phyloP scores from a whole-genome alignment of 1,140 invertebrate species.

The Diuraphis noxia region DNA sequence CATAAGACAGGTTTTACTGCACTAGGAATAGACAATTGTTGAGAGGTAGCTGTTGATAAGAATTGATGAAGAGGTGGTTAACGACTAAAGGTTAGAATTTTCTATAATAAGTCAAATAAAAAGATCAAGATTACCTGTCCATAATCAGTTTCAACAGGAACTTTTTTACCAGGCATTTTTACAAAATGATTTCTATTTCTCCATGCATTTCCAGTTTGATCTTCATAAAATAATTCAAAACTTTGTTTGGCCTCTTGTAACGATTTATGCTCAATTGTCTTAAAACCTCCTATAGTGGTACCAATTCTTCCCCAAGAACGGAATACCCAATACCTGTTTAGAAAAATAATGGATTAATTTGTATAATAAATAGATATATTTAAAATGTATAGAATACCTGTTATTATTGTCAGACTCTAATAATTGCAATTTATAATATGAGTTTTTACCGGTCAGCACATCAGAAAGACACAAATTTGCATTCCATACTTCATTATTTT shows the following conservation, averaged over 20 bases:
- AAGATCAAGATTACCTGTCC: conserved; percentile 61
- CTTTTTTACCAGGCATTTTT: conserved; percentile 82
- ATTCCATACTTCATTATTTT: conserved; percentile 70
- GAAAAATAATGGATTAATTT: background rate
- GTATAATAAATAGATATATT: background rate
- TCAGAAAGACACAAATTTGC: conserved; percentile 83
- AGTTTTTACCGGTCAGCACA: conserved; percentile 84
- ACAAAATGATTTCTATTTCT: conserved; percentile 69
- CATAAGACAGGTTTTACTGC: too few relatives aligned
- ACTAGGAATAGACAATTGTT: background rate
- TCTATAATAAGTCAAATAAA: background rate
- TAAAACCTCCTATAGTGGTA: conserved; percentile 84
- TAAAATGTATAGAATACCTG: conserved; percentile 62
- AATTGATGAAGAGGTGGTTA: background rate
- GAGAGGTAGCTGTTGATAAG: background rate
- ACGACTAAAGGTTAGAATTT: background rate
- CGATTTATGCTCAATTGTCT: conserved; percentile 67
- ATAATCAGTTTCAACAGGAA: conserved; percentile 90
- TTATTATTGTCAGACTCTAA: conserved; percentile 74
- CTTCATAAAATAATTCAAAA: conserved; percentile 75
- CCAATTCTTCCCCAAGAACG: conserved; percentile 94
- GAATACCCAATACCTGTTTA: conserved; percentile 77
- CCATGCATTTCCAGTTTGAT: conserved; percentile 88
- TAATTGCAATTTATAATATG: conserved; percentile 93
- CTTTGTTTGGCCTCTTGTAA: conserved; percentile 67